Percentiles rank a stretch among this genome's conserved stretches.
phyloP scores from a whole-genome alignment of 2,888 invertebrate species.

The Euphydryas editha region DNA sequence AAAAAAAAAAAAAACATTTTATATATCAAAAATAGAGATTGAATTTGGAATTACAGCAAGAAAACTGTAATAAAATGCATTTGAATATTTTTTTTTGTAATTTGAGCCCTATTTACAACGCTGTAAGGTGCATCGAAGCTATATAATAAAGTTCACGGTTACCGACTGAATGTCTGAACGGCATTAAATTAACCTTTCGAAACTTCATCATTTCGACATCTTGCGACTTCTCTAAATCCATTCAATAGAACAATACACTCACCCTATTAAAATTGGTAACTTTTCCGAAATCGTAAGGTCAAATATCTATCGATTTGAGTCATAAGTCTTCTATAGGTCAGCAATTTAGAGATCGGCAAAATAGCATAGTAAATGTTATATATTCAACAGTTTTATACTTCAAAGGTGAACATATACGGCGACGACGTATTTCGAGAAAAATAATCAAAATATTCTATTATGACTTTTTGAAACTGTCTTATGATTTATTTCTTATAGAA shows the following conservation, averaged over 20 bases:
- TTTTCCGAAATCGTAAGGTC: slow-evolving; percentile 1
- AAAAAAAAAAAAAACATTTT: neutral
- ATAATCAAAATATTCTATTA: too few relatives aligned
- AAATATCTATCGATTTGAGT: neutral
- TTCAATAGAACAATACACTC: slow-evolving; percentile 7
- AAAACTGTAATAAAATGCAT: slow-evolving; percentile 6
- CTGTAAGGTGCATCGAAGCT: slow-evolving; percentile 3
- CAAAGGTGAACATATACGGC: too few relatives aligned
- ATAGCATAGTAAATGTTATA: neutral
- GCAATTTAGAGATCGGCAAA: neutral
- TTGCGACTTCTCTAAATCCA: slow-evolving; percentile 22
- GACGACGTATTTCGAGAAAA: too few relatives aligned
- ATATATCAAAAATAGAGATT: neutral
- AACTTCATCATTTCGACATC: slow-evolving; percentile 40
- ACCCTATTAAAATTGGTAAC: slow-evolving; percentile 7
- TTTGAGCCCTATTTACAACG: slow-evolving; percentile 5
- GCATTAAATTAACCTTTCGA: slow-evolving; percentile 44
- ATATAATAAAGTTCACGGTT: slow-evolving; percentile 37
- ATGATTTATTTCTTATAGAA: neutral
- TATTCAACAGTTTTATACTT: neutral
- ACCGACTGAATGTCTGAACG: slow-evolving; percentile 36
- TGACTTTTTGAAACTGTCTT: too few relatives aligned
- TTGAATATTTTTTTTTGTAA: neutral
- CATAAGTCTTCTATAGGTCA: slow-evolving; percentile 3
- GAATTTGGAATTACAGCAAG: neutral